Percentiles rank a stretch among this genome's conserved stretches.
Evolutionary conservation across 2,797 vertebrate species (phyloP).

Genomic region (Masticophis lateralis): DNA sequence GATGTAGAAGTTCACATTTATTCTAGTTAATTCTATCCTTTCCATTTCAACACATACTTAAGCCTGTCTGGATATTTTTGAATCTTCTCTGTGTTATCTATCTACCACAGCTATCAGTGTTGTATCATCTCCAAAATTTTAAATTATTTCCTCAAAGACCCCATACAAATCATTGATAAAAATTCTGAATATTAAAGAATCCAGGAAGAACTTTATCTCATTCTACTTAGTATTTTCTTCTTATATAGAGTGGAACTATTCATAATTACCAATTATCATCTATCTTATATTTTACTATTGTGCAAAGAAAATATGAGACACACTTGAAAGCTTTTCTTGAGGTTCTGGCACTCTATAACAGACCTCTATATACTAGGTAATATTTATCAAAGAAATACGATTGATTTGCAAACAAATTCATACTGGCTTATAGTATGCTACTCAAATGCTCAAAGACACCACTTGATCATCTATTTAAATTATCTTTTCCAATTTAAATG

Average conservation of each 20-base stretch:
- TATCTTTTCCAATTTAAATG: not conserved
- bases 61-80: not conserved
- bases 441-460: not conserved
- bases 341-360: too few relatives aligned
- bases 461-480: not conserved
- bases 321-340: too few relatives aligned
- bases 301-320: not conserved
- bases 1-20: not conserved
- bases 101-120: not conserved
- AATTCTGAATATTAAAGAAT: not conserved
- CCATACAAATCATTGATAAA: not conserved
- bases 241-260: not conserved
- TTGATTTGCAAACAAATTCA: not conserved
- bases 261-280: not conserved
- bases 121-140: not conserved
- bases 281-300: too few relatives aligned
- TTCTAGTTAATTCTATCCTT: not conserved
- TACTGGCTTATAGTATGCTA: not conserved
- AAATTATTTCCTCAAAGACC: not conserved
- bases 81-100: not conserved
- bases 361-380: not conserved
- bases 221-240: not conserved
- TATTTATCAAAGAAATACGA: not conserved
- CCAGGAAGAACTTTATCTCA: not conserved
- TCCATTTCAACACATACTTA: not conserved